These are phyloP conservation scores for Ifrita kowaldi DNA, from an alignment of 2,113 vertebrate species.

Conservation along the genomic window DNA sequence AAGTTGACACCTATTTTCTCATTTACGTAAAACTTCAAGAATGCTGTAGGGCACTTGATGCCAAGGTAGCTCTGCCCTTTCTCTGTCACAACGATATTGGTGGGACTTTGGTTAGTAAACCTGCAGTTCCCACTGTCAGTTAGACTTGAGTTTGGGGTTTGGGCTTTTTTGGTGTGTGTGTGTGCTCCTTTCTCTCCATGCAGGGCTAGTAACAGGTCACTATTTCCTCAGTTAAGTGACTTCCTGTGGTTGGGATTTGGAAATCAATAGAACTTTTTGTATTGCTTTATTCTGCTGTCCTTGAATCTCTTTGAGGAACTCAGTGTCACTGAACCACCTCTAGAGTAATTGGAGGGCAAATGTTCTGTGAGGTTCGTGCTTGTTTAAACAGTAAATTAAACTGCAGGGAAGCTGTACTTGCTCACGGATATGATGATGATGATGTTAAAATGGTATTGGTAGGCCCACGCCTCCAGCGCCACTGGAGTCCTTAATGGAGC, in stretches of 20 bases:
- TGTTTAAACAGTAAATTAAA: constrained; percentile 31
- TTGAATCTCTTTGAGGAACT: neutral
- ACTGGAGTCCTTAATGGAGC: neutral
- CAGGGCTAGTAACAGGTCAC: neutral
- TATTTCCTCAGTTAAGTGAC: neutral
- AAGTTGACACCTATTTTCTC: neutral
- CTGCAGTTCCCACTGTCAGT: neutral
- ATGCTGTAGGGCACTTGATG: neutral
- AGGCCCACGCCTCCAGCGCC: neutral
- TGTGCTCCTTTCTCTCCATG: neutral
- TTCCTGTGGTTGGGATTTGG: neutral
- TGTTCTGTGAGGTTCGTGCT: neutral
- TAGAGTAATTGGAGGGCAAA: neutral
- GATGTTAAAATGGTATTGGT: neutral
- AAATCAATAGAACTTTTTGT: neutral
- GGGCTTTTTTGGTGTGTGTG: fast-evolving
- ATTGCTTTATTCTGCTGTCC: neutral
- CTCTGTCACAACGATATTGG: neutral
- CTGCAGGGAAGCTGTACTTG: neutral
- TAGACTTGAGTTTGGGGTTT: neutral
- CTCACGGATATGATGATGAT: neutral
- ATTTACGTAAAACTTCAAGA: neutral
- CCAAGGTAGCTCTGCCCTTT: neutral
- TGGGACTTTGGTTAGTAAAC: neutral
- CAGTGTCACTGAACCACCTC: neutral